Evolutionary conservation across 2,888 invertebrate genomes (phyloP), one percentile per base, ranked within the genome.

Genomic region (Melieria picta): DNA sequence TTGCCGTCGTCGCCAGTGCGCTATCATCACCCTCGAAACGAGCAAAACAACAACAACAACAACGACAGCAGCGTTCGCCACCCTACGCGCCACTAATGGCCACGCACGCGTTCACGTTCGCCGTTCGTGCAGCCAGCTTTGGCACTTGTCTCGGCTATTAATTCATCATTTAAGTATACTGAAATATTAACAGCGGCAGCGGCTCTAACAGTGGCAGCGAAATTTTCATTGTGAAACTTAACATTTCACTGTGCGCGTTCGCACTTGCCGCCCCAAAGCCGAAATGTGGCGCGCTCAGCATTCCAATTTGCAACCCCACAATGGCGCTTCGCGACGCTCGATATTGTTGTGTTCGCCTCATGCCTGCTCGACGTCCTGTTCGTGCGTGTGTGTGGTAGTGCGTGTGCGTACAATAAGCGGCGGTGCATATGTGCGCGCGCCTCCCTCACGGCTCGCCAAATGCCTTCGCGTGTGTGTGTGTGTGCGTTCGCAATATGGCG

Each of bases 111-210:
- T 13, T 30, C 55, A 43, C 7, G 5, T 45, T n/a, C 64, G 63
- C 63, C 50, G 5, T 43, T 10, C 30, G 30, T 30, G 30, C 30
- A 30, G 30, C 47, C 46, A 50, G 52, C 50, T 50, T 45, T 65
- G 52, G 42, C 69, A 81, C 81, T 81, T 82, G 81, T 80, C 80
- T 77, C 48, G 50, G 50, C 13, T 46, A 81, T 81, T 79, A 82
- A 78, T 80, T 80, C 80, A 77, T 82, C 79, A 81, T 81, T 80
- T 80, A 79, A 80, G 82, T 82, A 82, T 81, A 81, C 83, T 79
- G 77, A 81, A 81, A 82, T 82, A 77, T 78, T 78, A 79, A 77
- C 74, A 80, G 57, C 11, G 52, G 11, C 45, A 45, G 13, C 50
- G 64, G 30, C 13, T 46, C 3, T 42, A 46, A n/a, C 62, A 56